Base-by-base conservation (phyloP, 2,888 invertebrate species). In the Caradrina clavipalpis region DNA sequence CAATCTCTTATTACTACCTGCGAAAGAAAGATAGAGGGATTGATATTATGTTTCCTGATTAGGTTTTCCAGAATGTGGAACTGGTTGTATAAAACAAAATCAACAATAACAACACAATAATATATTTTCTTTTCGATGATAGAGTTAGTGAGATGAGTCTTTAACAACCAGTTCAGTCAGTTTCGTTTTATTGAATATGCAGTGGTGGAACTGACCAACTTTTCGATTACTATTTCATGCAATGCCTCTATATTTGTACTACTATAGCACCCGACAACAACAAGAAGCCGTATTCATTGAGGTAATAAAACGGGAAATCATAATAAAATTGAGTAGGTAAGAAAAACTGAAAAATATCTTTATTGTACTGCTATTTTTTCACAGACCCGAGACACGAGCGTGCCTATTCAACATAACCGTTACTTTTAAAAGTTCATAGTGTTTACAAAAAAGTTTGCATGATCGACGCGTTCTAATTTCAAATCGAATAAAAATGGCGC, bases 401-500 rank as follows among this genome's bases (percentile, higher is more conserved):
- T 22, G 42, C 17, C 8, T 68, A n/a, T 50, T 19, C 21, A n/a
- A 35, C 6, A 62, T 69, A 63, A 55, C 50, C 55, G 54, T 63
- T 55, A 50, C 55, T 60, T 67, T 60, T 5, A 10, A 63, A 62
- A 78, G 51, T 66, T 69, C 21, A 47, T 26, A 76, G 19, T 49
- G 45, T 54, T n/a, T 66, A 26, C 31, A 66, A 56, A 66, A 26
- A 69, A 72, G 35, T 49, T 58, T n/a, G 13, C 21, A 59, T 45
- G 56, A 64, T 70, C 69, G 56, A 72, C 63, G 68, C 57, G 50
- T 56, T 73, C 54, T 62, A 78, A 76, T 75, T 76, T 64, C 60
- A 58, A 77, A 76, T 72, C 56, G 73, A 61, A 58, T 73, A 71
- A 78, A 78, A 58, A 75, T 69, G 70, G 62, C 57, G 51, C 75